Evolutionary conservation across 2,797 vertebrate genomes (phyloP).

Genomic region (Okamejei kenojei): DNA sequence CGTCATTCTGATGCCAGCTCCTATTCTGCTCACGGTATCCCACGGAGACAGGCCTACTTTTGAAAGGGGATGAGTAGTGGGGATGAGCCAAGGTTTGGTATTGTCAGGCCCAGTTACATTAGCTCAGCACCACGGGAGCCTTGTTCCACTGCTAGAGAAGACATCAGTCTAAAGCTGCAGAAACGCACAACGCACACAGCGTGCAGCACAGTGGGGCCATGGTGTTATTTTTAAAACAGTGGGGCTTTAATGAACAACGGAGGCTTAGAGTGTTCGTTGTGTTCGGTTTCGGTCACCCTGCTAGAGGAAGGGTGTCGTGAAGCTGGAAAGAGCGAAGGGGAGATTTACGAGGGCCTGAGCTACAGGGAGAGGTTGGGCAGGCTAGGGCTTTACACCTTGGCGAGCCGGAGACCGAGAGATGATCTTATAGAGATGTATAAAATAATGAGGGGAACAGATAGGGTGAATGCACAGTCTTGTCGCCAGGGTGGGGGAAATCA

Average conservation of each 20-base stretch:
- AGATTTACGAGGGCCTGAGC: too few species aligned
- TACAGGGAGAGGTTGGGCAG: too few species aligned
- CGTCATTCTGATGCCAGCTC: background rate
- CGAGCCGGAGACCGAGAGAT: too few species aligned
- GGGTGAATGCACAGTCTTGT: too few species aligned
- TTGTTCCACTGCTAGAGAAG: background rate
- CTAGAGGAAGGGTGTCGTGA: too few species aligned
- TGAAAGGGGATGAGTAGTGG: background rate
- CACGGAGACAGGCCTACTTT: background rate
- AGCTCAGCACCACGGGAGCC: background rate
- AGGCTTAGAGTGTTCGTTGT: background rate
- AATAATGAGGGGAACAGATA: too few species aligned
- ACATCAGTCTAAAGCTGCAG: background rate
- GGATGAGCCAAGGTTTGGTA: background rate
- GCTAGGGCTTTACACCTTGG: too few species aligned
- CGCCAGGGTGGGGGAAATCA: too few species aligned
- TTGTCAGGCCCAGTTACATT: background rate
- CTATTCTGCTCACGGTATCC: background rate
- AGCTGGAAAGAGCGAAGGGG: too few species aligned
- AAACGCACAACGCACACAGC: background rate
- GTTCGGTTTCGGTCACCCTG: too few species aligned
- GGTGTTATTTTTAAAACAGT: background rate
- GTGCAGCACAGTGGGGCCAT: background rate
- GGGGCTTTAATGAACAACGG: background rate
- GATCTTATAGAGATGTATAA: too few species aligned